A percentile compares a stretch with the other conserved stretches of the same genome.
These are phyloP conservation scores for Periparus ater DNA, from an alignment of 2,797 vertebrate species.

Conservation along the genomic window DNA sequence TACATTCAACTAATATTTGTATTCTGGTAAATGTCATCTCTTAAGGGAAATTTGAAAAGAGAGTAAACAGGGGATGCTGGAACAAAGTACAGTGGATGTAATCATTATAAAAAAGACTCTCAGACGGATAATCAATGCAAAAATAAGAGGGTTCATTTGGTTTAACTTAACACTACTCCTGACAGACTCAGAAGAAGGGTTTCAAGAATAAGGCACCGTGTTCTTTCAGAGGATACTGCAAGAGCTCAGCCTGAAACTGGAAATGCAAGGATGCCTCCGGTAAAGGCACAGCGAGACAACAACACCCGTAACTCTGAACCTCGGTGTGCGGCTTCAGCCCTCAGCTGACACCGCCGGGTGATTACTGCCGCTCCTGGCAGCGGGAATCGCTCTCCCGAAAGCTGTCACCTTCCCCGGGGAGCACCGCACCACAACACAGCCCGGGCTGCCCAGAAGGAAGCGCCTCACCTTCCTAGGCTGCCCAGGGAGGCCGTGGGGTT, in stretches of 20 bases:
- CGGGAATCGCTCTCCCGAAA: background rate
- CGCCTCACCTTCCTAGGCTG: rapidly evolving
- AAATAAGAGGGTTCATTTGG: rapidly evolving
- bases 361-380: rapidly evolving
- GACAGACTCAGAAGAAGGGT: rapidly evolving
- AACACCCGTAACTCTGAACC: rapidly evolving
- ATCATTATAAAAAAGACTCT: background rate
- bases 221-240: background rate
- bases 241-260: background rate
- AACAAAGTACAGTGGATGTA: background rate
- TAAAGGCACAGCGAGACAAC: rapidly evolving
- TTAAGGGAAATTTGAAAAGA: background rate
- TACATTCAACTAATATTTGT: background rate
- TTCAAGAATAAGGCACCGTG: rapidly evolving
- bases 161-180: background rate
- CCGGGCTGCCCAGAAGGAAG: background rate
- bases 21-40: background rate
- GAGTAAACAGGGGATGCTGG: background rate
- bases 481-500: rapidly evolving
- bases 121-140: background rate
- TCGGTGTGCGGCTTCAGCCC: background rate
- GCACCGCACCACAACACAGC: rapidly evolving
- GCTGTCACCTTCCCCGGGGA: background rate
- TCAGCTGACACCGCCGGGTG: background rate
- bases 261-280: background rate